phyloP scores from a whole-genome alignment of 2,113 vertebrate species.

The Malurus elegans region DNA sequence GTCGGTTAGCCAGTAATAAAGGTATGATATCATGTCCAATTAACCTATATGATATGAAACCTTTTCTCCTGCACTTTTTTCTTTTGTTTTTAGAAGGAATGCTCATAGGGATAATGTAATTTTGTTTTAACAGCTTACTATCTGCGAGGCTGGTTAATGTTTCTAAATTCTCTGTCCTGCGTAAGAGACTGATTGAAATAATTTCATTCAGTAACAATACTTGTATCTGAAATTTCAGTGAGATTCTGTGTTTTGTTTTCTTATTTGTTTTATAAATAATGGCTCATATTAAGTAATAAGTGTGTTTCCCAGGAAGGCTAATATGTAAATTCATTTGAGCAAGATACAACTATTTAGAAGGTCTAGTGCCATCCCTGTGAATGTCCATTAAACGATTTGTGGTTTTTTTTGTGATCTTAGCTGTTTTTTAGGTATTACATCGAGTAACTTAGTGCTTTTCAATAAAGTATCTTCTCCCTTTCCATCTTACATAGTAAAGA shows the following conservation, averaged over 20 bases:
- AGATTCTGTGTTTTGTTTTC: neutral
- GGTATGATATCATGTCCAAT: neutral
- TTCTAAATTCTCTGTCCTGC: neutral
- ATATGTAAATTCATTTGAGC: neutral
- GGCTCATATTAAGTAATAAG: neutral
- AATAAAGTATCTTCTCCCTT: neutral
- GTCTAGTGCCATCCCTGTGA: neutral
- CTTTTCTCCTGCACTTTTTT: neutral
- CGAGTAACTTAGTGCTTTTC: neutral
- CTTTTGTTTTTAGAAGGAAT: neutral
- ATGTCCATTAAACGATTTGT: neutral
- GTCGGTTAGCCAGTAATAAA: neutral
- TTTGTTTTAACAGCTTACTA: neutral
- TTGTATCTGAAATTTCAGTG: neutral
- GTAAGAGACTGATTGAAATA: neutral
- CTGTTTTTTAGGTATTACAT: neutral
- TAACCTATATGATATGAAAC: neutral
- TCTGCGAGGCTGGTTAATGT: neutral
- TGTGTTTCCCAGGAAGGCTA: neutral
- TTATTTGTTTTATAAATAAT: neutral
- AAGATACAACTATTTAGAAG: neutral
- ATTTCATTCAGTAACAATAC: neutral
- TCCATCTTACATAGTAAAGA: neutral
- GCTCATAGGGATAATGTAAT: neutral
- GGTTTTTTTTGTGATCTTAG: neutral